Evolutionary conservation across 2,797 vertebrate species (phyloP).

Genomic region (Periparus ater): DNA sequence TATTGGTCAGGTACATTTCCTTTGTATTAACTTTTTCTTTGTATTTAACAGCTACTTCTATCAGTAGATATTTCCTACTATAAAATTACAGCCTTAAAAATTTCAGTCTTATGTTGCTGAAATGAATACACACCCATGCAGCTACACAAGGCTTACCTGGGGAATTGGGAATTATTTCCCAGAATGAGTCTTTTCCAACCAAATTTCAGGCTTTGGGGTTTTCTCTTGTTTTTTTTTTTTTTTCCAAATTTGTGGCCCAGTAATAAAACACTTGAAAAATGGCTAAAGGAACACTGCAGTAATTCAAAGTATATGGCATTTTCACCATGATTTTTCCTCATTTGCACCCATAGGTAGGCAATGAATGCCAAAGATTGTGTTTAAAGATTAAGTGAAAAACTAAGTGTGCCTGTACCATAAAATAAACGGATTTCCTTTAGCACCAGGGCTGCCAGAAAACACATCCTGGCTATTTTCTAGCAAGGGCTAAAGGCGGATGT

Average conservation of each 20-base stretch:
- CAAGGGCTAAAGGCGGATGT: neutral
- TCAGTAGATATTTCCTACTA: neutral
- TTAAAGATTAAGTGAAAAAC: neutral
- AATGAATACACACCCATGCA: neutral
- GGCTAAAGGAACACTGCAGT: neutral
- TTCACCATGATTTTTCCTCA: neutral
- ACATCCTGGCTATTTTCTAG: neutral
- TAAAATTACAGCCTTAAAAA: neutral
- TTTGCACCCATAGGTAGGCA: neutral
- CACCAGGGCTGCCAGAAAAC: conserved; percentile 5
- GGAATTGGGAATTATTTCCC: neutral
- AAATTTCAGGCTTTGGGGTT: neutral
- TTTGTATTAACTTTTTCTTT: neutral
- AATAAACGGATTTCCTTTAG: neutral
- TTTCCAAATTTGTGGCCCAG: neutral
- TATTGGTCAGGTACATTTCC: neutral
- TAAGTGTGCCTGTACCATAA: neutral
- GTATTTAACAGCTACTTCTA: neutral
- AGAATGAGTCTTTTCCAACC: neutral
- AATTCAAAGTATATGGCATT: neutral
- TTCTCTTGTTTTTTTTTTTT: neutral
- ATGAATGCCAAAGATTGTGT: neutral
- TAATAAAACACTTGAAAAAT: neutral
- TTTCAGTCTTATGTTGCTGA: neutral
- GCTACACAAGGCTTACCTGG: neutral